Evolutionary conservation across 2,888 invertebrate species (phyloP), one percentile per base, ranked within the genome.

Genomic region (Drosophila mercatorum): DNA sequence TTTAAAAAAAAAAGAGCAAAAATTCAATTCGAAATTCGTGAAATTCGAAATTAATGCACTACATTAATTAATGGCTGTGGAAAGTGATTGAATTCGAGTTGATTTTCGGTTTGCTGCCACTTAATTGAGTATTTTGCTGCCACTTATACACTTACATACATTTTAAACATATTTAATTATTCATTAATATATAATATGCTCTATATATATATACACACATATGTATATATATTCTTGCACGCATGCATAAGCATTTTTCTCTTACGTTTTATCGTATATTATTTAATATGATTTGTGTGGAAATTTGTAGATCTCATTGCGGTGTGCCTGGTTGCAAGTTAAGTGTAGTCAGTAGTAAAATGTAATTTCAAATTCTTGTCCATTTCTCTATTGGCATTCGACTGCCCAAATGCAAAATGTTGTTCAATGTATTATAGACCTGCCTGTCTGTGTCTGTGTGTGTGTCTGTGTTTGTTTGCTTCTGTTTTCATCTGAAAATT

Each of bases 61-160:
- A 58, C 59, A 62, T 68, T n/a, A 66, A 68, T 55, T 11, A 38
- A 74, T 72, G 61, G 63, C 17, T 47, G 44, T 66, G 66, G 34
- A 51, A 57, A 66, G 38, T 63, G 74, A 57, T 69, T 63, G 60
- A 69, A 57, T 73, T 79, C 46, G 49, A 64, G 67, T 65, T 69
- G 49, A 57, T 28, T 60, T 69, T 75, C 56, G 69, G 49, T 73
- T 81, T 67, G 71, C 70, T 79, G 84, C 75, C 84, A 74, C 84
- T 81, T 81, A 86, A 88, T 78, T 88, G 84, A 38, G 60, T 65
- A 41, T 43, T 47, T 47, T 40, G 31, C 52, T 88, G 88, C 86
- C 88, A 80, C 81, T 83, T 85, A 79, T 78, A 81, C 83, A 88
- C 83, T 85, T 90, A 90, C 85, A 90, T 89, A 89, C 85, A 87